Conservation (phyloP, 1,140 invertebrate genomes). For the Eurosta solidaginis region DNA sequence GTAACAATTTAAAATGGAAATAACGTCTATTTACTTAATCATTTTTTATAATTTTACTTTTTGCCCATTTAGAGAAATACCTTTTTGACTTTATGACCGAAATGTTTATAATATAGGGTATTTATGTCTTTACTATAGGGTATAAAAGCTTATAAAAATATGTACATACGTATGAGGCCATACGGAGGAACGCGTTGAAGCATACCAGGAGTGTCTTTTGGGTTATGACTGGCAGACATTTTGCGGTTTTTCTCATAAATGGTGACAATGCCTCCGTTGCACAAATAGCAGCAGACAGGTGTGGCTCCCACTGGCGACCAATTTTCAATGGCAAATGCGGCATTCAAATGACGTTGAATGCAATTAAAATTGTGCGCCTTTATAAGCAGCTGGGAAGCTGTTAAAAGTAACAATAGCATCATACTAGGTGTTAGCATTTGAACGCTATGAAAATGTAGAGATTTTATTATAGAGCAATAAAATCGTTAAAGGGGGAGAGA, state of each 20-base stretch:
- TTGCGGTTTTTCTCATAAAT: background rate
- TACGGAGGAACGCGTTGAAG: background rate
- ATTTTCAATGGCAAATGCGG: constrained; percentile 20
- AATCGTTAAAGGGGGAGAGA: background rate
- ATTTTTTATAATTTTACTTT: too few species aligned
- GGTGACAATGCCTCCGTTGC: background rate
- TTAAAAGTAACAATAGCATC: background rate
- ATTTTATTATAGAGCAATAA: background rate
- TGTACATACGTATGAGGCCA: background rate
- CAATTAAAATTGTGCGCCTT: constrained; percentile 28
- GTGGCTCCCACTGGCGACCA: constrained; percentile 6
- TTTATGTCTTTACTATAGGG: too few species aligned
- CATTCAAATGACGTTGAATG: constrained; percentile 26
- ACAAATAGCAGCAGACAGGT: background rate
- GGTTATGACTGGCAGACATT: background rate
- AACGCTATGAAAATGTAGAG: background rate
- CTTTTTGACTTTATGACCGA: too few species aligned
- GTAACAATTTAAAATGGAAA: too few species aligned
- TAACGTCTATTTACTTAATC: too few species aligned
- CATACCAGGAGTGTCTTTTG: background rate
- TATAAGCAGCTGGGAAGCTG: constrained; percentile 6
- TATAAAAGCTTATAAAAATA: too few species aligned
- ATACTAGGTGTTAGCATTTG: background rate
- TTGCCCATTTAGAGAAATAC: too few species aligned
- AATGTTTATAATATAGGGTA: too few species aligned